Conservation (phyloP, 2,797 vertebrate species). For the Notoglanidium macrostoma region DNA sequence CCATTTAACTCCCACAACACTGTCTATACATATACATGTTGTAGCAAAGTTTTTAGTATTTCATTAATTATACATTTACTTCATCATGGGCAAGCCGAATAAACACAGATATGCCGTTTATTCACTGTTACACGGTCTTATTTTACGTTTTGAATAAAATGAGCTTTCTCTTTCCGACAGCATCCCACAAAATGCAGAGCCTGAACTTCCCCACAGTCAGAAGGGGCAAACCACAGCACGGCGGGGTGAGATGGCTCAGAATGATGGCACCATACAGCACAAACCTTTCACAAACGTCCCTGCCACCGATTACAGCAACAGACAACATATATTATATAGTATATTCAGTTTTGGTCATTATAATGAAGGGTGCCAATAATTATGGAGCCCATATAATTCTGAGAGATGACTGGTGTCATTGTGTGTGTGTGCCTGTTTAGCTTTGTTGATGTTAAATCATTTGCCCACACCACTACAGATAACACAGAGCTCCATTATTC, state of each 20-base stretch:
- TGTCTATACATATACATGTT: not conserved
- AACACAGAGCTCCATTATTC: slow-evolving; percentile 12
- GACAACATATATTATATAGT: not conserved
- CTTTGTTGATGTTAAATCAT: not conserved
- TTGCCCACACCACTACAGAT: not conserved
- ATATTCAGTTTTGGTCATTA: not conserved
- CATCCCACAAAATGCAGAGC: not conserved
- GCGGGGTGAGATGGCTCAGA: not conserved
- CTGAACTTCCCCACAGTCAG: not conserved
- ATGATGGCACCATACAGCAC: not conserved
- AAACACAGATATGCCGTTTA: not conserved
- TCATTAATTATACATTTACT: not conserved
- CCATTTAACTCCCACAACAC: not conserved
- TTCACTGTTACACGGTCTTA: not conserved
- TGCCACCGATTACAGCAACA: not conserved
- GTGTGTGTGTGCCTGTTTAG: not conserved
- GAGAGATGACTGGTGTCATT: too few species aligned
- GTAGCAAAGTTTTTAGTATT: not conserved
- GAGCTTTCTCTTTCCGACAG: not conserved
- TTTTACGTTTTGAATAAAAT: not conserved
- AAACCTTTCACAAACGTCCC: not conserved
- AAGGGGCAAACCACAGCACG: not conserved
- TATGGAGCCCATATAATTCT: not conserved
- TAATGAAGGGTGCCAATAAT: too few species aligned
- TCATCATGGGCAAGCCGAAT: not conserved